Conservation (phyloP, 2,113 vertebrate species). For the Paradisaea rubra region DNA sequence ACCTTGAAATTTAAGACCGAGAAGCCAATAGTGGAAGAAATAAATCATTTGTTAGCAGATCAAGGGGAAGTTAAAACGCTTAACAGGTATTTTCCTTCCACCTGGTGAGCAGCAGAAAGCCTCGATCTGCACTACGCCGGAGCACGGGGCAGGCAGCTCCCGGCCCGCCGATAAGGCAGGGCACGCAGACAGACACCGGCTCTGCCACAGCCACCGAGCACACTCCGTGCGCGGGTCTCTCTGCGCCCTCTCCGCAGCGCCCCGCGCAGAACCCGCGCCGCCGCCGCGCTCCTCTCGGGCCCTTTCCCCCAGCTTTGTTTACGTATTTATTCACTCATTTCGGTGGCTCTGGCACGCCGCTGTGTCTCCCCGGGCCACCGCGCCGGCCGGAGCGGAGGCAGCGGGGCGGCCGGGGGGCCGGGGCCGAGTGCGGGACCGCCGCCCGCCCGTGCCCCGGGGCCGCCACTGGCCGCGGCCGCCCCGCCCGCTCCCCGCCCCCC, state of each 20-base stretch:
- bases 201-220: accelerated
- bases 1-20: neutral
- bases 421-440: too few relatives aligned
- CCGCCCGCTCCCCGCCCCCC: too few relatives aligned
- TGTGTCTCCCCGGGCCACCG: too few relatives aligned
- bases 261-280: neutral
- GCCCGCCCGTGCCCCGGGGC: too few relatives aligned
- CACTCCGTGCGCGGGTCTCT: accelerated
- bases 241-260: too few relatives aligned
- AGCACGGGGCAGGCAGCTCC: neutral
- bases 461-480: too few relatives aligned
- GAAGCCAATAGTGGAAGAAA: neutral
- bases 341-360: neutral
- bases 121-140: accelerated
- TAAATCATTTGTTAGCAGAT: neutral
- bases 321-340: neutral
- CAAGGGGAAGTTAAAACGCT: neutral
- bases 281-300: too few relatives aligned
- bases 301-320: too few relatives aligned
- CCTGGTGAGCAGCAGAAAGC: neutral
- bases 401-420: too few relatives aligned
- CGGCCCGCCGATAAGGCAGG: neutral
- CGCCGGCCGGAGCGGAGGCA: too few relatives aligned
- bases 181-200: accelerated
- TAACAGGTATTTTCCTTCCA: neutral